Evolutionary conservation across 64 coral and sea anemone species (phyloP).

Genomic region (Platygyra sinensis): DNA sequence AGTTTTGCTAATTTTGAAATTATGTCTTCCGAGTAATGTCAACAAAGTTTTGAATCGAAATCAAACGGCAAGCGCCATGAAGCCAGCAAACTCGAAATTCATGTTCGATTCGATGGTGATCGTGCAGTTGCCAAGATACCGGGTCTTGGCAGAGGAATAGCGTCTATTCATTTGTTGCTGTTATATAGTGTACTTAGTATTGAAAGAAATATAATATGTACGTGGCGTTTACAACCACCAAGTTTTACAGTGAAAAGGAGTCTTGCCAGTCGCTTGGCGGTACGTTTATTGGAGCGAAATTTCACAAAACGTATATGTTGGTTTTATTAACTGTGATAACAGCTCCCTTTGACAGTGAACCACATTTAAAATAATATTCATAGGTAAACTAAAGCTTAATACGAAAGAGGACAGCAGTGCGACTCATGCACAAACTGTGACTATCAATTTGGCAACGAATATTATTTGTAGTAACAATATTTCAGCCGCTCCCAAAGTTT

Average conservation of each 20-base stretch:
- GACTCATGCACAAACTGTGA: too few species aligned
- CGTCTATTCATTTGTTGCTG: background rate
- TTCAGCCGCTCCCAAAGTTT: too few species aligned
- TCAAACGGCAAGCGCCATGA: background rate
- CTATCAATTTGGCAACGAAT: too few species aligned
- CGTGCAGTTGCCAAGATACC: constrained; percentile 11
- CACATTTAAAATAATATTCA: background rate
- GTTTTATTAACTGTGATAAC: background rate
- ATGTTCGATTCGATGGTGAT: background rate
- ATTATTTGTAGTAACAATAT: too few species aligned
- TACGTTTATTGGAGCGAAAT: too few species aligned
- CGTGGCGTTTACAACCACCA: background rate
- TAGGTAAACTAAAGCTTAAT: background rate
- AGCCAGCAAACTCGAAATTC: background rate
- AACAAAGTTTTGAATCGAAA: background rate
- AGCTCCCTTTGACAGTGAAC: background rate
- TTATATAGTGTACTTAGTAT: background rate
- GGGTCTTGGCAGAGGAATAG: background rate
- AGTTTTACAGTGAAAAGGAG: background rate
- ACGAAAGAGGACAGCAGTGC: too few species aligned
- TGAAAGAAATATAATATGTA: background rate
- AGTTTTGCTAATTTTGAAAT: constrained; percentile 1
- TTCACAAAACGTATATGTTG: constrained; percentile 1
- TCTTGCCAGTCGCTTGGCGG: background rate
- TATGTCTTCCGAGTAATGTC: background rate